Evolutionary conservation across 2,888 invertebrate species (phyloP).

Genomic region (Podotricha telesiphe): DNA sequence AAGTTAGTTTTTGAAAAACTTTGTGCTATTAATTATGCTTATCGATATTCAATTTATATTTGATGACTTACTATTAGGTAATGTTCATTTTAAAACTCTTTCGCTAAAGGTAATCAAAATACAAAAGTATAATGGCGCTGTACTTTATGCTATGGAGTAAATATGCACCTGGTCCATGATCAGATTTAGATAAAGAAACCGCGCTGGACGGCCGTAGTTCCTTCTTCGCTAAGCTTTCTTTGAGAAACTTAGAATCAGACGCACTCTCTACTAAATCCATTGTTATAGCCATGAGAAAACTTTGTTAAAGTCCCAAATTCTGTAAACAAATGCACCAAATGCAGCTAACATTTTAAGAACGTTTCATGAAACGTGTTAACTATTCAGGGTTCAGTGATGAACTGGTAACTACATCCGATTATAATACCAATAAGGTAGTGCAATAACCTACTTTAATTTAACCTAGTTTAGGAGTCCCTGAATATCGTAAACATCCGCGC

Average conservation of each 20-base stretch:
- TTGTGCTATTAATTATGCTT: no score
- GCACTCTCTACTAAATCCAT: conserved; percentile 77
- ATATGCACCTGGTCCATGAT: conserved; percentile 69
- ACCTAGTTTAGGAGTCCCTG: conserved; percentile 78
- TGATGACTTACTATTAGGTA: no score
- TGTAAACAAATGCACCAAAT: conserved; percentile 57
- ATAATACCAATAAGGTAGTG: conserved; percentile 58
- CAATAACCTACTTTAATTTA: conserved; percentile 82
- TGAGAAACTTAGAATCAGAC: conserved; percentile 77
- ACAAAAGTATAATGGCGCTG: no score
- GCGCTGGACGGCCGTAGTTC: conserved; percentile 74
- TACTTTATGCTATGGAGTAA: not conserved
- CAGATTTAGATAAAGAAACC: conserved; percentile 74
- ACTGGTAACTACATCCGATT: conserved; percentile 64
- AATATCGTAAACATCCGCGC: conserved; percentile 71
- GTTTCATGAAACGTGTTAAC: conserved; percentile 58
- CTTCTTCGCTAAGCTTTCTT: conserved; percentile 71
- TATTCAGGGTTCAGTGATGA: conserved; percentile 55
- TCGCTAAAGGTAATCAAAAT: no score
- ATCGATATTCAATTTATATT: no score
- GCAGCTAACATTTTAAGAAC: conserved; percentile 54
- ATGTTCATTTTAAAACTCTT: no score
- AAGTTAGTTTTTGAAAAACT: no score
- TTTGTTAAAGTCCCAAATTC: conserved; percentile 53
- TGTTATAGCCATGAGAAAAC: conserved; percentile 75